These are phyloP conservation scores for Sigmodon hispidus DNA, from an alignment of 2,113 vertebrate genomes.

Conservation along the genomic window DNA sequence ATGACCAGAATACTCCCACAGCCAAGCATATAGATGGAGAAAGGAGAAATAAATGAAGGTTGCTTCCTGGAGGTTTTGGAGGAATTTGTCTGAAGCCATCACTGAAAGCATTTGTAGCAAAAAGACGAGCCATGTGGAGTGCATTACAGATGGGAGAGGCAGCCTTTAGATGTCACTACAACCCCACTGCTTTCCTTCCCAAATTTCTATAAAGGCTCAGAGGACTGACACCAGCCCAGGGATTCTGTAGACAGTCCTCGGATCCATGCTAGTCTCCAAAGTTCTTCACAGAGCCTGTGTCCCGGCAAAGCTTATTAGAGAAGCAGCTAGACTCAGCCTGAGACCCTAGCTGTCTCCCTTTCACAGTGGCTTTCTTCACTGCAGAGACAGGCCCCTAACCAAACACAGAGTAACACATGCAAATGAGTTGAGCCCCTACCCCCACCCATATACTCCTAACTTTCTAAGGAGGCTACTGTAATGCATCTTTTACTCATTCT, in stretches of 20 bases:
- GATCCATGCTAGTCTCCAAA: slow-evolving; percentile 86
- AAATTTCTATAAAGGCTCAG: slow-evolving; percentile 85
- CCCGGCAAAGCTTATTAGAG: slow-evolving; percentile 91
- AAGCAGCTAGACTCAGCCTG: slow-evolving; percentile 89
- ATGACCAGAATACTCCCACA: not conserved
- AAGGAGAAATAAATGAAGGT: not conserved
- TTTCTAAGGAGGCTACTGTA: slow-evolving; percentile 72
- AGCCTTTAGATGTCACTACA: slow-evolving; percentile 99
- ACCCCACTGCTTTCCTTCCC: slow-evolving; percentile 90
- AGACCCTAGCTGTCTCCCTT: slow-evolving; percentile 84
- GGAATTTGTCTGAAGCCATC: not conserved
- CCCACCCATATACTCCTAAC: slow-evolving; percentile 71
- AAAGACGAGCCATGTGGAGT: slow-evolving; percentile 71
- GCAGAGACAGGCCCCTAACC: slow-evolving; percentile 90
- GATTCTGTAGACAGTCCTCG: slow-evolving; percentile 79
- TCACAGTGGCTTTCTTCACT: slow-evolving; percentile 88
- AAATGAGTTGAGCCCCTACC: slow-evolving; percentile 90
- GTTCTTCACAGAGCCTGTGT: slow-evolving; percentile 90
- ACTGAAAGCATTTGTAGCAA: slow-evolving; percentile 47
- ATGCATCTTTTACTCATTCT: slow-evolving; percentile 74
- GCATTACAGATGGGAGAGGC: slow-evolving; percentile 77
- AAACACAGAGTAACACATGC: slow-evolving; percentile 88
- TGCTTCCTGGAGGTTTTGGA: slow-evolving; percentile 24
- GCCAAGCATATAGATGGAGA: not conserved
- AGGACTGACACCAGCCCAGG: slow-evolving; percentile 79